These are phyloP conservation scores for Trachops cirrhosus DNA, from an alignment of 2,797 vertebrate genomes.

Conservation along the genomic window DNA sequence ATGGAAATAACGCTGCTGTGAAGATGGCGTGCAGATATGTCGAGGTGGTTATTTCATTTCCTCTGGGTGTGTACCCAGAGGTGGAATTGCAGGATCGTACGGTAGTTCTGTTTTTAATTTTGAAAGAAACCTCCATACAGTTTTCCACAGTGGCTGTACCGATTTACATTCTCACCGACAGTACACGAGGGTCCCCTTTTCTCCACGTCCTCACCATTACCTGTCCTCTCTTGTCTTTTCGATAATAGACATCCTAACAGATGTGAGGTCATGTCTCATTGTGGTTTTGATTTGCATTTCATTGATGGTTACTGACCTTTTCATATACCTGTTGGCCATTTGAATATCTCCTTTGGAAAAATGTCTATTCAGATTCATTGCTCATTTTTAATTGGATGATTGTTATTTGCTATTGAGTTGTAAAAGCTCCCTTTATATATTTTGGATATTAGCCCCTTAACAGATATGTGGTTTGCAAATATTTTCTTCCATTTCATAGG, in stretches of 20 bases:
- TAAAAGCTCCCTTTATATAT: neutral
- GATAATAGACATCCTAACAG: neutral
- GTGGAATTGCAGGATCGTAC: neutral
- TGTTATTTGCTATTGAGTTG: neutral
- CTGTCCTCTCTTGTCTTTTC: neutral
- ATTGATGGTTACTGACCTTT: neutral
- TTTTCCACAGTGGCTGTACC: neutral
- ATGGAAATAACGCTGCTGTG: neutral
- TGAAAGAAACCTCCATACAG: neutral
- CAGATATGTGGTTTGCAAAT: neutral
- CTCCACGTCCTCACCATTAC: neutral
- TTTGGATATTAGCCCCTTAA: neutral
- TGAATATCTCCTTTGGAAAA: neutral
- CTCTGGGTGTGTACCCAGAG: neutral
- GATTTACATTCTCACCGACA: neutral
- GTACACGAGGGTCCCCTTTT: neutral
- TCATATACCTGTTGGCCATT: neutral
- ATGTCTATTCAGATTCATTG: neutral
- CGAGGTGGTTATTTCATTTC: neutral
- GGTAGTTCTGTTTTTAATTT: neutral
- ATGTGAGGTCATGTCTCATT: neutral
- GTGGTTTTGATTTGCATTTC: neutral
- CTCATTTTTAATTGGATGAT: neutral
- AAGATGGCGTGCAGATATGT: neutral
- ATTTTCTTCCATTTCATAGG: neutral